Base-by-base conservation (phyloP, 1,140 invertebrate species). In the Muscidifurax raptorellus region DNA sequence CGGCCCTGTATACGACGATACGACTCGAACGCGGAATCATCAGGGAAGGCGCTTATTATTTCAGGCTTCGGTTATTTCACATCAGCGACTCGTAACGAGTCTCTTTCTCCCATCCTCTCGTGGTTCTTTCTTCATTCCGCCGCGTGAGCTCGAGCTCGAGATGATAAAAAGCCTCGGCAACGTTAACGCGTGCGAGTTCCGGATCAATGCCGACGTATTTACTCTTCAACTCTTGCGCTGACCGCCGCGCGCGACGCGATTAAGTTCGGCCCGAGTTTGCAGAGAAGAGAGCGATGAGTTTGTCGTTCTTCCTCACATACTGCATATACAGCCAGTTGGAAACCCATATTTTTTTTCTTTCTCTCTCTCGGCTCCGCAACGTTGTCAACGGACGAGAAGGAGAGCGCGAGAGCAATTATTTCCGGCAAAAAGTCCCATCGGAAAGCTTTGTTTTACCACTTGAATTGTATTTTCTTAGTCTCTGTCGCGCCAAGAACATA, bases 1-100 rank as follows among this genome's bases (percentile, higher is more conserved):
- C 27, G 30, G 71, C 36, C 6, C 36, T 36, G n/a, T n/a, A 36
- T 7, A 36, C 36, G 36, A 9, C 80, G 59, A 32, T 36, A 30
- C 87, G 87, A 86, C 89, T 87, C 86, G 18, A 88, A 89, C 88
- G 88, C 88, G 89, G 88, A 90, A 90, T 90, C 77, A 84, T 80
- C 85, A 89, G 88, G 86, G 86, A 88, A 88, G 87, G 86, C 87
- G 88, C 87, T 90, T 89, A 90, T 90, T 90, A 89, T 89, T 90
- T 89, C 89, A 90, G 90, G 90, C 89, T 90, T 89, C 88, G 89
- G 87, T 89, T 89, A 76, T 59, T 80, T 76, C 71, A 59, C 82
- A 32, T 64, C 25, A 18, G n/a, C 15, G 25, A 18, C n/a, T 32
- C 27, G 22, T 77, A 77, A 83, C 52, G 81, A 83, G 72, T 52